Base-by-base conservation (phyloP, 23 tunicate genomes). In the Corella eumyota region DNA sequence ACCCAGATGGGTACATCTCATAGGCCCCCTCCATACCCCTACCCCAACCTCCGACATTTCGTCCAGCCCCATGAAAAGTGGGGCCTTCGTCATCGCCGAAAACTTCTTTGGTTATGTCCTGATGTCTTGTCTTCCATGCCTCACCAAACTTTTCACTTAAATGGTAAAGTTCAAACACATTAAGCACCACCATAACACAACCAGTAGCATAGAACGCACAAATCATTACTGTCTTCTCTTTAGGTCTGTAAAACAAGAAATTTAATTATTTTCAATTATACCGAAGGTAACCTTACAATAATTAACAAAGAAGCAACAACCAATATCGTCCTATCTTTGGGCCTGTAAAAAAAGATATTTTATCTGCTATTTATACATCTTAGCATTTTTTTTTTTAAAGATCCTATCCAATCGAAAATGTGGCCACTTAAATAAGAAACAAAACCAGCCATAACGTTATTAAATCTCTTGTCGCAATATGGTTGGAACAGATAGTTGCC, bases 161-260 rank as follows among this genome's bases (percentile, higher is more conserved):
- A 37, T 70, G 76, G 36, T 28, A 56, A 4, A 84, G 73, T 26
- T 84, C 94, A 49, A 75, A 44, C 2, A 84, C 20, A 61, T 76
- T 84, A 31, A 84, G 73, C 9, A 84, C 56, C 13, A 84, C 45
- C 94, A 84, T 84, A 38, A 84, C 49, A 61, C 94, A 84, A 9
- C 83, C 83, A 34, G 83, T 75, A 11, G 75, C 81, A 50, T 67
- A 84, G 67, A 75, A 84, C 2, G 70, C 51, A 40, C 94, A 84
- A 31, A 84, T 55, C 79, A 84, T 70, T 1, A 84, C 56, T 30
- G 94, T 74, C 50, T 84, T 84, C 47, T 84, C 94, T 56, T 84
- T 84, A 1, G 94, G 94, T 65, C 94, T 84, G 74, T 4, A 58
- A n/a, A n/a, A n/a, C n/a, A n/a, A n/a, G n/a, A n/a, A n/a, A 53